Evolutionary conservation across 2,888 invertebrate genomes (phyloP).

Genomic region (Slavum lentiscoides): DNA sequence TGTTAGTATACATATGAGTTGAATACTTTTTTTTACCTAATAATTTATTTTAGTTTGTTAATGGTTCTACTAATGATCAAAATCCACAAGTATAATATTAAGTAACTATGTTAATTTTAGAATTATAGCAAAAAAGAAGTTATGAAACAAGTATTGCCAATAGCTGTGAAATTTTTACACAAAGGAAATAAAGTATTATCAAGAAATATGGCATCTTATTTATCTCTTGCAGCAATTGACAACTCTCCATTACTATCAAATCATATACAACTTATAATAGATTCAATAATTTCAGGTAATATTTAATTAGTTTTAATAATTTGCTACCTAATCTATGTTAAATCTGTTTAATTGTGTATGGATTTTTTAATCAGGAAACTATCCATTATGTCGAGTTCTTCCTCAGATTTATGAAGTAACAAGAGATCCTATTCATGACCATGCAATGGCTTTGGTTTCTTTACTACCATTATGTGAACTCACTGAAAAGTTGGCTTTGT

Average conservation of each 20-base stretch:
- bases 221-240: conserved; percentile 89
- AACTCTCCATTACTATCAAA: conserved; percentile 83
- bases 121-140: conserved; percentile 72
- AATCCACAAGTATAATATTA: not conserved
- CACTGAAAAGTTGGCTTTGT: conserved; percentile 81
- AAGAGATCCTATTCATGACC: conserved; percentile 81
- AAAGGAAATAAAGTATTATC: conserved; percentile 88
- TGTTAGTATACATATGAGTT: conserved; percentile 64
- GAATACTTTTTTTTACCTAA: not conserved
- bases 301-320: conserved; percentile 15
- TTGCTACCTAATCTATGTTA: not conserved
- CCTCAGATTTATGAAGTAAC: conserved; percentile 89
- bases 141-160: conserved; percentile 84
- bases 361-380: conserved; percentile 71
- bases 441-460: conserved; percentile 79
- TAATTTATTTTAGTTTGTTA: not conserved
- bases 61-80: too few species aligned
- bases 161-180: conserved; percentile 87
- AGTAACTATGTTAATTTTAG: conserved; percentile 60
- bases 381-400: conserved; percentile 81
- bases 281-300: conserved; percentile 81
- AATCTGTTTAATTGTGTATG: conserved; percentile 20
- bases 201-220: conserved; percentile 86
- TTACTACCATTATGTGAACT: conserved; percentile 82
- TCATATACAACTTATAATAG: conserved; percentile 86